These are phyloP conservation scores for Diadema setosum DNA, from an alignment of 35 echinoderm and acorn worm species.

Conservation along the genomic window DNA sequence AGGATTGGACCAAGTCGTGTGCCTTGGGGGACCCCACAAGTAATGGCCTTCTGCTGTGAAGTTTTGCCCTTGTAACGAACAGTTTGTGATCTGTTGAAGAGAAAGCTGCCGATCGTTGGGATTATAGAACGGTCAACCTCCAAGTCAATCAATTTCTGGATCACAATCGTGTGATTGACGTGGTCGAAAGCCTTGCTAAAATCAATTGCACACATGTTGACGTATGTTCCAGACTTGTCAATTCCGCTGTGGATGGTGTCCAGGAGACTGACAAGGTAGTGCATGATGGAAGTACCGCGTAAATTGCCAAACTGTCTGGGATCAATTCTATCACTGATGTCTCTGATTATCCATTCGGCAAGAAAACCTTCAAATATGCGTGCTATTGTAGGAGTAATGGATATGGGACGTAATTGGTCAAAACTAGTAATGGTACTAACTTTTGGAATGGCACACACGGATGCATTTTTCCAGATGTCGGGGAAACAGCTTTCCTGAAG, in stretches of 20 bases:
- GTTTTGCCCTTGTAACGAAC: too few species aligned
- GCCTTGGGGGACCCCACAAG: too few species aligned
- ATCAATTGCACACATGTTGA: not conserved
- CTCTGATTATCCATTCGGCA: slow-evolving; percentile 8
- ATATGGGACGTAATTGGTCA: slow-evolving; percentile 17
- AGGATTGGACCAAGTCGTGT: too few species aligned
- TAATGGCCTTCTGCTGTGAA: too few species aligned
- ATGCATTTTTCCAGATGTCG: not conserved
- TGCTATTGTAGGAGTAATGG: not conserved
- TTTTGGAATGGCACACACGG: slow-evolving; percentile 20
- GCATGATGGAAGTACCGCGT: not conserved
- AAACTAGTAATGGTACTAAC: not conserved
- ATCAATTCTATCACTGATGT: not conserved
- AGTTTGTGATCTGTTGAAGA: not conserved
- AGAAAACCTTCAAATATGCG: not conserved
- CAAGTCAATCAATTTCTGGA: not conserved
- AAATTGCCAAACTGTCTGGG: not conserved
- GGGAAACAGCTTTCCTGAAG: not conserved
- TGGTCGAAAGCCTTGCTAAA: slow-evolving; percentile 10
- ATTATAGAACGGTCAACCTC: too few species aligned
- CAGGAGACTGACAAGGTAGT: not conserved
- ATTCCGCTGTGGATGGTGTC: not conserved
- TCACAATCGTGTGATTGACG: not conserved
- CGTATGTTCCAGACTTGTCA: not conserved
- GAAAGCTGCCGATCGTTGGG: not conserved